Evolutionary conservation across 2,888 invertebrate species (phyloP).

Genomic region (Zygothrica quintamaculata): DNA sequence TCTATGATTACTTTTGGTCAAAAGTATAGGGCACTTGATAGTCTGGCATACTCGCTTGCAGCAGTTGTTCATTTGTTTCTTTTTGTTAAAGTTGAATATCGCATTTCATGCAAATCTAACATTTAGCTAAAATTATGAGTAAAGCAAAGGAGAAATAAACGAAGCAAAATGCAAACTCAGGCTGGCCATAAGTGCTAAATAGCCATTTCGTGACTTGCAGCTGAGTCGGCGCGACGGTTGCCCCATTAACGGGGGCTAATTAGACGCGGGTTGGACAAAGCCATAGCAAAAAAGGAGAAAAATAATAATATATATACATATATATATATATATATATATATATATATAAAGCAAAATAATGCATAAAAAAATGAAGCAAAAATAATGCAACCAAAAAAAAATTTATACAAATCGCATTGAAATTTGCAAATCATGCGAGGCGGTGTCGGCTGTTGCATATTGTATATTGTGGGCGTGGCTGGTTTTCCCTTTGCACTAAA

Average conservation of each 20-base stretch:
- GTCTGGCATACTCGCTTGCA: conserved; percentile 3
- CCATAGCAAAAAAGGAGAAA: background rate
- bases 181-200: conserved; percentile 58
- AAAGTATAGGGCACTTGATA: background rate
- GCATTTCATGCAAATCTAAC: conserved; percentile 72
- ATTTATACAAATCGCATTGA: conserved; percentile 62
- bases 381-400: conserved; percentile 24
- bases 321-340: background rate
- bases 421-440: conserved; percentile 68
- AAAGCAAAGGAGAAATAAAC: conserved; percentile 24
- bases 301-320: background rate
- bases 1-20: too few species aligned
- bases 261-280: conserved; percentile 51
- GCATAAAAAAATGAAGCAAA: conserved; percentile 1
- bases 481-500: background rate
- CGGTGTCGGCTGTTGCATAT: conserved; percentile 17
- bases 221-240: conserved; percentile 68
- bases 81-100: conserved; percentile 41
- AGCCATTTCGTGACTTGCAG: conserved; percentile 77
- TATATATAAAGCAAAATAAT: conserved; percentile 1
- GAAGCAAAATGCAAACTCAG: conserved; percentile 65
- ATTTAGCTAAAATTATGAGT: conserved; percentile 59
- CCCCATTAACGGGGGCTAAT: conserved; percentile 68
- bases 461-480: conserved; percentile 38
- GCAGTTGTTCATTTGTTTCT: conserved; percentile 2